Conservation (phyloP, 2,888 invertebrate species). For the Sicus ferrugineus region DNA sequence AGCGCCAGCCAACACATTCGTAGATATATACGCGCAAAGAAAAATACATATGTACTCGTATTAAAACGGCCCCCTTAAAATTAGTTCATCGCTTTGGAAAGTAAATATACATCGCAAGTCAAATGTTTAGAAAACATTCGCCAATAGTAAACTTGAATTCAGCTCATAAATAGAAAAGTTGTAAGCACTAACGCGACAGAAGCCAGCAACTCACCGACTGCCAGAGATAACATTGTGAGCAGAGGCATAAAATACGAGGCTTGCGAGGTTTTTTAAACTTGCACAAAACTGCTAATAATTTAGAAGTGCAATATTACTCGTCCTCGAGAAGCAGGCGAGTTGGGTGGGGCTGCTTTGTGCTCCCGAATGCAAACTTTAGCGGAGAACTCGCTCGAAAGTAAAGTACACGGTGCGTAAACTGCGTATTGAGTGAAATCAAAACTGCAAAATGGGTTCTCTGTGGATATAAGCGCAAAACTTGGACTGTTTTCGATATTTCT, state of each 20-base stretch:
- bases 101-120: no score
- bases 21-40: no score
- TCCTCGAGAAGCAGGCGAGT: not conserved
- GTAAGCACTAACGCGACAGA: not conserved
- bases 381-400: conserved; percentile 1
- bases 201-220: not conserved
- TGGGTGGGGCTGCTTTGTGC: not conserved
- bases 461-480: not conserved
- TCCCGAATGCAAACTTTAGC: conserved; percentile 8
- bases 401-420: conserved; percentile 3
- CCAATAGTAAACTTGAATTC: not conserved
- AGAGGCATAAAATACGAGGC: not conserved
- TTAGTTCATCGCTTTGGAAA: no score
- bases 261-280: conserved; percentile 3
- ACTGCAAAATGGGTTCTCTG: no score
- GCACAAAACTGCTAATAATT: conserved; percentile 10
- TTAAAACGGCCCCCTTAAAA: not conserved
- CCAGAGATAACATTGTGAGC: not conserved
- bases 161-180: not conserved
- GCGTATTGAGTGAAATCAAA: no score
- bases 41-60: not conserved
- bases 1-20: no score
- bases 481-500: not conserved
- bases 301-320: no score
- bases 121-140: no score